Conservation (phyloP, 2,797 vertebrate genomes). For the Pagetopsis macropterus region DNA sequence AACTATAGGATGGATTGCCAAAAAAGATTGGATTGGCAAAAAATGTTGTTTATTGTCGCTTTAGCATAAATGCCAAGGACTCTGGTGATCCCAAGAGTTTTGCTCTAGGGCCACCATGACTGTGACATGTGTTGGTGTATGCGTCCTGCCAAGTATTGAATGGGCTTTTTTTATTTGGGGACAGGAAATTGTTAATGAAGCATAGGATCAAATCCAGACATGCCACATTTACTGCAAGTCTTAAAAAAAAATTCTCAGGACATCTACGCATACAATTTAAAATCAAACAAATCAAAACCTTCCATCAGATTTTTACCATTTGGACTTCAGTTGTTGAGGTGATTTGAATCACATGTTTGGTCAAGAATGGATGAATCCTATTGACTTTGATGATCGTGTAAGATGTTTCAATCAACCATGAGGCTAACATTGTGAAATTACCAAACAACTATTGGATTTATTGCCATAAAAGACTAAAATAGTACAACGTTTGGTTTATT, state of each 20-base stretch:
- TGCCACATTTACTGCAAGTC: constrained; percentile 2
- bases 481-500: background rate
- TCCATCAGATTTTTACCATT: no score
- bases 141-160: background rate
- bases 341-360: background rate
- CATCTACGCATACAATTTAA: constrained; percentile 2
- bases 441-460: background rate
- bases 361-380: background rate
- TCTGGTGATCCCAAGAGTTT: background rate
- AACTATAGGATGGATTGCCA: background rate
- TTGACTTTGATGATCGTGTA: background rate
- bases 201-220: background rate
- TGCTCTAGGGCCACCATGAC: no score
- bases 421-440: background rate
- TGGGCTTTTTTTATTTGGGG: background rate
- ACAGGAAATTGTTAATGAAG: no score
- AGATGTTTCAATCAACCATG: background rate
- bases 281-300: background rate
- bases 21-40: no score
- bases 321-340: background rate
- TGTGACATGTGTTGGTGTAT: background rate
- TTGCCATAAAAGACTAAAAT: background rate
- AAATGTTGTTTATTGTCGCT: background rate
- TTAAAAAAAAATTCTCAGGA: background rate
- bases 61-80: background rate